Percentiles rank a stretch among this genome's conserved stretches.
Conservation (phyloP, 2,888 invertebrate genomes). For the Torymus auratus region DNA sequence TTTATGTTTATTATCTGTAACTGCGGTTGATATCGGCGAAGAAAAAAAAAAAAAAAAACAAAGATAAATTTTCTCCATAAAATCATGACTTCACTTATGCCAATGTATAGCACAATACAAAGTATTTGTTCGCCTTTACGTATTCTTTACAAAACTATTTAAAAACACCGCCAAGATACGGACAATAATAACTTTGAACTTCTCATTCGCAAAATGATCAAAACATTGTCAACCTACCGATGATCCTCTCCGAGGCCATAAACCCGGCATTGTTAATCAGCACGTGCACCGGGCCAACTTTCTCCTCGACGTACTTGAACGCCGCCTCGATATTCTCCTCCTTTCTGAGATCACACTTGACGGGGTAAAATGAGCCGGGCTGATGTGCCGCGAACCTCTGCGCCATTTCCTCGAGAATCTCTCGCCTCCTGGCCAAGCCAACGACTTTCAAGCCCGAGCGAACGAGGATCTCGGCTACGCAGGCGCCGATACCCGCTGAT, state of each 20-base stretch:
- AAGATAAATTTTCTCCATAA: too few species aligned
- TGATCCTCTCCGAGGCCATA: conserved; percentile 68
- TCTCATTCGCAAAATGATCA: too few species aligned
- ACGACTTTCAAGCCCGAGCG: conserved; percentile 75
- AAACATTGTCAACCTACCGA: conserved; percentile 61
- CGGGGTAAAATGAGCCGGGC: conserved; percentile 68
- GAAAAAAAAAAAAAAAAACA: too few species aligned
- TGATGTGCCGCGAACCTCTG: conserved; percentile 66
- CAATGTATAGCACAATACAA: too few species aligned
- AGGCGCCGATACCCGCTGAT: conserved; percentile 76
- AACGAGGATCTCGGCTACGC: conserved; percentile 72
- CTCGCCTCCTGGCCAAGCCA: conserved; percentile 75
- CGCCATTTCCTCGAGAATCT: conserved; percentile 72
- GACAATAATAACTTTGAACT: too few species aligned
- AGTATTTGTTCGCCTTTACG: too few species aligned
- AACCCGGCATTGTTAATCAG: conserved; percentile 81
- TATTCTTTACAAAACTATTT: too few species aligned
- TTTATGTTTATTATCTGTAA: too few species aligned
- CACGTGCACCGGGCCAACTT: conserved; percentile 79
- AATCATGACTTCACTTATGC: too few species aligned
- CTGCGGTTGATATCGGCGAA: too few species aligned
- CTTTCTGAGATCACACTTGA: conserved; percentile 78
- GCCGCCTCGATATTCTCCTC: conserved; percentile 79
- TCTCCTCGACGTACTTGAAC: conserved; percentile 78
- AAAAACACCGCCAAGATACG: too few species aligned